Percentiles rank a stretch among this genome's conserved stretches.
Conservation (phyloP, 2,113 vertebrate species). For the Nycticorax nycticorax region DNA sequence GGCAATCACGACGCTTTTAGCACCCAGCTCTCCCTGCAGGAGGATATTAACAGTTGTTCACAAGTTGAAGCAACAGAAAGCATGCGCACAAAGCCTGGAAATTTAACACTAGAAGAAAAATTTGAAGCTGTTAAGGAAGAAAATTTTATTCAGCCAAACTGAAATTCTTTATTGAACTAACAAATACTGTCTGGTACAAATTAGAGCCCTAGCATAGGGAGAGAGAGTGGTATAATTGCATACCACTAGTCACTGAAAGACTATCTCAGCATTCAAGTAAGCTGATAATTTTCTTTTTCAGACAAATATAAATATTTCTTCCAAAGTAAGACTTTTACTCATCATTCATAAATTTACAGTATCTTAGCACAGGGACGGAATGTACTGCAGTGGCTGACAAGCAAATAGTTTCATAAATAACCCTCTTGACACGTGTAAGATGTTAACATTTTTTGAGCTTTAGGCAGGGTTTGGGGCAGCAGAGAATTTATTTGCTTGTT, state of each 20-base stretch:
- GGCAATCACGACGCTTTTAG: not conserved
- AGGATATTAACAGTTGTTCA: not conserved
- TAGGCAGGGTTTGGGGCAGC: slow-evolving; percentile 27
- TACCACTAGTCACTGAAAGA: not conserved
- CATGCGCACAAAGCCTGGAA: not conserved
- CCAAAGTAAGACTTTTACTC: slow-evolving; percentile 66
- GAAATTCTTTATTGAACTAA: not conserved
- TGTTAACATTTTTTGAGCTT: slow-evolving; percentile 64
- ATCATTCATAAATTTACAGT: slow-evolving; percentile 72
- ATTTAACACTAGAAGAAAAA: not conserved
- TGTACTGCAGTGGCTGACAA: slow-evolving; percentile 71
- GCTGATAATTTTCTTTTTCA: slow-evolving; percentile 32
- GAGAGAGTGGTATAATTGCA: not conserved
- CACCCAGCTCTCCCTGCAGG: not conserved
- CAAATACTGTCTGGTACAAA: not conserved
- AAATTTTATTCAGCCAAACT: not conserved
- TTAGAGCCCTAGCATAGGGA: not conserved
- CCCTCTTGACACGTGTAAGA: slow-evolving; percentile 62
- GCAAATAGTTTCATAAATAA: slow-evolving; percentile 75
- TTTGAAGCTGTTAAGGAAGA: not conserved
- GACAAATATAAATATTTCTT: slow-evolving; percentile 56
- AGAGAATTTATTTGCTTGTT: slow-evolving; percentile 24
- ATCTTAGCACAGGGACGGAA: slow-evolving; percentile 70
- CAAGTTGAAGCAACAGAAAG: not conserved
- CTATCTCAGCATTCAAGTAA: not conserved